Percentiles rank a stretch among this genome's conserved stretches.
These are phyloP conservation scores for Sigmodon hispidus DNA, from an alignment of 2,113 vertebrate genomes.

Conservation along the genomic window DNA sequence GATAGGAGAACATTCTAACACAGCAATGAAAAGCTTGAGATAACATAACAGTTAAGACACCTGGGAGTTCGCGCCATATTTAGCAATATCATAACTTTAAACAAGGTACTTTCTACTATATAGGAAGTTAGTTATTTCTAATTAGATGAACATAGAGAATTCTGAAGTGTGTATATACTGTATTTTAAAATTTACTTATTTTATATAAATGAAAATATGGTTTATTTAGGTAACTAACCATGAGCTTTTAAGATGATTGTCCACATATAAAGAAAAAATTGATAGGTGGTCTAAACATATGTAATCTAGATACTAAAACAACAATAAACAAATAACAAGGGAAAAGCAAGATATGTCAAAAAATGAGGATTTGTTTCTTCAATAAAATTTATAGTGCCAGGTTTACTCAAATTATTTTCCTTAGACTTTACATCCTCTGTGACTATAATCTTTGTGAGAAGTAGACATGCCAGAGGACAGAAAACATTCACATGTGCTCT, in stretches of 20 bases:
- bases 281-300: not conserved
- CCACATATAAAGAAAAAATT: not conserved
- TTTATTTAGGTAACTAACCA: conserved; percentile 29
- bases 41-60: not conserved
- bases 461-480: not conserved
- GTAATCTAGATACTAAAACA: not conserved
- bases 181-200: not conserved
- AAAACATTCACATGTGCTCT: conserved; percentile 12
- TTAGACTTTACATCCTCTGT: conserved; percentile 46
- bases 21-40: not conserved
- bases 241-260: conserved; percentile 12
- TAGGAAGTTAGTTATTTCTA: not conserved
- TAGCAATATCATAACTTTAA: not conserved
- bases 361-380: not conserved
- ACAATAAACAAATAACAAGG: not conserved
- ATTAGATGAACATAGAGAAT: not conserved
- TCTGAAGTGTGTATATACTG: not conserved
- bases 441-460: conserved; percentile 42
- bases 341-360: not conserved
- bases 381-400: conserved; percentile 1
- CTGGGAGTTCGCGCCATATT: not conserved
- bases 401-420: conserved; percentile 34
- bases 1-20: not conserved
- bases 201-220: not conserved
- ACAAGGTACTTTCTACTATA: not conserved